Evolutionary conservation across 2,888 invertebrate species (phyloP).

Genomic region (Lagria hirta): DNA sequence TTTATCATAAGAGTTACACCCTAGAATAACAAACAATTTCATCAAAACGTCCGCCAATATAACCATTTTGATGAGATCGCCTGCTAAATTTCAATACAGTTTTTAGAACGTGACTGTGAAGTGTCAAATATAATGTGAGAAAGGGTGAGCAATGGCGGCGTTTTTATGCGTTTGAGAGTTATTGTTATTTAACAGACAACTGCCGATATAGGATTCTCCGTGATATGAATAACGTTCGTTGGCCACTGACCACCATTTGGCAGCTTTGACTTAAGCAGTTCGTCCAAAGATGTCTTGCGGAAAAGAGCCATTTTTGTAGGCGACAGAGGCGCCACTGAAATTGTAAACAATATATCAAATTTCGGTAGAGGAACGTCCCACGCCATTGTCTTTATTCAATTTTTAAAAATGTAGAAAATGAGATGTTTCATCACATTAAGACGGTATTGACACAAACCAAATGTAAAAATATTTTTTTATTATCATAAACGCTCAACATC

Average conservation of each 20-base stretch:
- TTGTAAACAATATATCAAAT: slow-evolving; percentile 31
- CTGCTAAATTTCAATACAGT: slow-evolving; percentile 47
- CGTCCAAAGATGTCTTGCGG: slow-evolving; percentile 63
- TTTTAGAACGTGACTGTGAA: too few relatives aligned
- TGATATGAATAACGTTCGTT: slow-evolving; percentile 73
- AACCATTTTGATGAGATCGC: slow-evolving; percentile 12
- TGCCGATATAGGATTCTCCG: slow-evolving; percentile 77
- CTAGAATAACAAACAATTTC: too few relatives aligned
- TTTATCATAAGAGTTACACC: too few relatives aligned
- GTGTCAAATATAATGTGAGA: slow-evolving; percentile 16
- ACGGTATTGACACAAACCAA: too few relatives aligned
- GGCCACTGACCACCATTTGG: slow-evolving; percentile 53
- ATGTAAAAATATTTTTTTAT: too few relatives aligned
- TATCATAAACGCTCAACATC: too few relatives aligned
- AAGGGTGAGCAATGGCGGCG: slow-evolving; percentile 20
- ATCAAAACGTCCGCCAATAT: slow-evolving; percentile 16
- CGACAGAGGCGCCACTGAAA: slow-evolving; percentile 71
- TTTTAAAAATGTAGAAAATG: too few relatives aligned
- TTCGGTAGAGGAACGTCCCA: too few relatives aligned
- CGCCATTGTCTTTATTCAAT: too few relatives aligned
- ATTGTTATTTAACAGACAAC: slow-evolving; percentile 66
- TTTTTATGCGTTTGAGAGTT: slow-evolving; percentile 4
- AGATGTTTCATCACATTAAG: too few relatives aligned
- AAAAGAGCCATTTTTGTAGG: slow-evolving; percentile 69
- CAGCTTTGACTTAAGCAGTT: slow-evolving; percentile 55